Percentiles rank a stretch among this genome's conserved stretches.
Conservation (phyloP, 1,140 invertebrate species). For the Bradynema listronoti region DNA sequence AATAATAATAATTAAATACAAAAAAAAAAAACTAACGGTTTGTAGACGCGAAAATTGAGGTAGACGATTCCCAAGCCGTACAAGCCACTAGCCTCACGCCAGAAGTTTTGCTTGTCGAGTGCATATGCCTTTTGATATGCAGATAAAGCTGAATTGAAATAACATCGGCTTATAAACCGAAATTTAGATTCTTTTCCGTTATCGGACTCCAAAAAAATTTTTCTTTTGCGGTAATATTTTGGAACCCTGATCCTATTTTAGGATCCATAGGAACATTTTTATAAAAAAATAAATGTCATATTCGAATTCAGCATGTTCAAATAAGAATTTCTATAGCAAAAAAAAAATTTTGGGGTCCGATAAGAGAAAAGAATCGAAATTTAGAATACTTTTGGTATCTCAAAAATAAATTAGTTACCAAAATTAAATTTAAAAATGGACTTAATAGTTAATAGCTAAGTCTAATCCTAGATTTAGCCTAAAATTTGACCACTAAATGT, state of each 20-base stretch:
- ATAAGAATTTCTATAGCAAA: too few relatives aligned
- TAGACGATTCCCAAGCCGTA: slow-evolving; percentile 89
- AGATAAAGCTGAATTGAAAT: slow-evolving; percentile 33
- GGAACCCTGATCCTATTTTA: not conserved
- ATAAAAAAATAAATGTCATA: not conserved
- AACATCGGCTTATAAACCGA: not conserved
- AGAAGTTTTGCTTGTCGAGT: slow-evolving; percentile 32
- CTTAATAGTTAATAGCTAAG: too few relatives aligned
- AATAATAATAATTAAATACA: slow-evolving; percentile 5
- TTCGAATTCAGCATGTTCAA: slow-evolving; percentile 7
- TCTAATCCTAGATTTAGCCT: too few relatives aligned
- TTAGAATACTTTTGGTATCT: too few relatives aligned
- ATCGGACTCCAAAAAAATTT: not conserved
- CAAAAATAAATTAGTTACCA: too few relatives aligned
- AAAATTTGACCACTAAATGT: too few relatives aligned
- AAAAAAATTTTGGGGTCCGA: too few relatives aligned
- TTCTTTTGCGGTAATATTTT: slow-evolving; percentile 7
- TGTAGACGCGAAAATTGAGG: slow-evolving; percentile 86
- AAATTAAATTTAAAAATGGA: too few relatives aligned
- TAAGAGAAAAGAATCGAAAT: too few relatives aligned
- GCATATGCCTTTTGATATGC: slow-evolving; percentile 43
- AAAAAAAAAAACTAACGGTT: slow-evolving; percentile 72
- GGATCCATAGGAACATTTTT: not conserved
- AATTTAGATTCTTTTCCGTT: not conserved
- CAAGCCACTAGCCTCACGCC: slow-evolving; percentile 72